Percentiles rank a stretch among this genome's conserved stretches.
phyloP scores from a whole-genome alignment of 2,797 vertebrate genomes.

The Oceanodroma leucorhoa region DNA sequence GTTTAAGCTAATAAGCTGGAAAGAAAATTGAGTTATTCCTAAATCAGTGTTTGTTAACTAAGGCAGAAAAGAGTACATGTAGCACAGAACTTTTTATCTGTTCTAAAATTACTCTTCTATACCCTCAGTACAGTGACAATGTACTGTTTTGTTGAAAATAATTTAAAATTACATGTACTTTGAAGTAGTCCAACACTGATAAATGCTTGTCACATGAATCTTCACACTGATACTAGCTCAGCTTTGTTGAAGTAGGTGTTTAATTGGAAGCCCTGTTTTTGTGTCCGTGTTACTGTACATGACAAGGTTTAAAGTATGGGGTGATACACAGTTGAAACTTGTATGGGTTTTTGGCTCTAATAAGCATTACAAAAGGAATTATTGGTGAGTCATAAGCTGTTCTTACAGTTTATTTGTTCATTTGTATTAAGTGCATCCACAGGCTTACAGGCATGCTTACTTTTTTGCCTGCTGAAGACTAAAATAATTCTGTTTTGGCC shows the following conservation, averaged over 20 bases:
- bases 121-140: neutral
- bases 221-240: neutral
- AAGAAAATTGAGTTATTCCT: neutral
- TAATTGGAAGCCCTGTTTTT: neutral
- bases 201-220: neutral
- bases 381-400: neutral
- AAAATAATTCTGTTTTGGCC: neutral
- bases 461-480: neutral
- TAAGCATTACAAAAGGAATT: neutral
- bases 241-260: neutral
- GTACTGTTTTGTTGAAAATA: neutral
- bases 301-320: constrained; percentile 37
- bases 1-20: neutral
- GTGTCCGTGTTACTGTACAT: constrained; percentile 57
- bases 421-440: neutral
- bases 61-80: neutral
- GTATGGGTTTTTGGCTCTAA: neutral
- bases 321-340: neutral
- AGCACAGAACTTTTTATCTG: neutral
- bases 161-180: neutral
- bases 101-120: neutral
- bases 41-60: neutral
- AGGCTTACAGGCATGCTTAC: neutral
- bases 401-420: neutral
- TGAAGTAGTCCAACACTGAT: neutral